These are phyloP conservation scores for Julus scanicus DNA, from an alignment of 2,888 invertebrate genomes.

Conservation along the genomic window DNA sequence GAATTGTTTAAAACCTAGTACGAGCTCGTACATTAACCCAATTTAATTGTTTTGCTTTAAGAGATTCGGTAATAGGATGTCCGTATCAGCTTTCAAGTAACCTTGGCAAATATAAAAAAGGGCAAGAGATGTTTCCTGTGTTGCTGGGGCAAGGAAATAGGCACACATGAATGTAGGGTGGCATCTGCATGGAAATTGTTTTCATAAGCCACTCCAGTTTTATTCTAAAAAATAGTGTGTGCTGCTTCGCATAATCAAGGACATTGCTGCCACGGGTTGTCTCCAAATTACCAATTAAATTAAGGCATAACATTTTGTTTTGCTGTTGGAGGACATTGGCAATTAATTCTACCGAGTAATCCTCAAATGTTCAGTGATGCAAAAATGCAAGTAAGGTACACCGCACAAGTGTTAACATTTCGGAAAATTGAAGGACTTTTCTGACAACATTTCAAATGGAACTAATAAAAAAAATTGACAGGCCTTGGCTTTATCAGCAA, in stretches of 20 bases:
- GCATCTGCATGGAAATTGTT: slow-evolving; percentile 5
- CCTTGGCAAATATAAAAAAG: not conserved
- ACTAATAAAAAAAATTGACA: no score
- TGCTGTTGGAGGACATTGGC: not conserved
- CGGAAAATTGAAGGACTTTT: not conserved
- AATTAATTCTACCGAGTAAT: not conserved
- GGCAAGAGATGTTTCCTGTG: not conserved
- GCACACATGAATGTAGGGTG: not conserved
- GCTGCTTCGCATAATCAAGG: not conserved
- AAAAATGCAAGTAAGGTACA: not conserved
- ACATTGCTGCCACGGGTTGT: not conserved
- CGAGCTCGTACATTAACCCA: not conserved
- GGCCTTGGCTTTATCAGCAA: no score
- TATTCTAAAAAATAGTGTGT: not conserved
- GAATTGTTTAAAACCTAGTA: not conserved
- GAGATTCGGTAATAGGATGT: not conserved
- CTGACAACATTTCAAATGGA: no score
- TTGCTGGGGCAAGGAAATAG: not conserved
- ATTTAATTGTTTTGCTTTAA: not conserved
- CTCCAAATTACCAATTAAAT: not conserved
- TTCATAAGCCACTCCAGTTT: not conserved
- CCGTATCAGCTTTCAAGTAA: not conserved
- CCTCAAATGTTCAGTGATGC: not conserved
- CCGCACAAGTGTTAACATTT: not conserved
- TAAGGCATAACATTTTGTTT: not conserved